Evolutionary conservation across 35 echinoderm and acorn worm species (phyloP), one percentile per base, ranked within the genome.

Genomic region (Apostichopus californicus): DNA sequence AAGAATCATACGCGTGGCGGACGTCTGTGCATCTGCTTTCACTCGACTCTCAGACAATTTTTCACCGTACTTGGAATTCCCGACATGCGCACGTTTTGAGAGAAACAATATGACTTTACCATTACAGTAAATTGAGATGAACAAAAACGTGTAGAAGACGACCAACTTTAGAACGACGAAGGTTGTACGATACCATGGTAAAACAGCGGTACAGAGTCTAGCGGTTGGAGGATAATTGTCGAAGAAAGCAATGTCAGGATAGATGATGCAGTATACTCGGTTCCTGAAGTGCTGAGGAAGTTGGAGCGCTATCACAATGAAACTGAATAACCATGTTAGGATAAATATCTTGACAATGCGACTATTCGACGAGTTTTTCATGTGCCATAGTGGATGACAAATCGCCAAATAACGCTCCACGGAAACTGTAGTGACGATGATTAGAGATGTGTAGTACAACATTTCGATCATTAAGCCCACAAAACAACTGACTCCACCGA

Each of bases 301-400:
- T 23, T 86, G 57, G n/a, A 86, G 21, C n/a, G 5, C 5, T 17
- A n/a, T 55, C 18, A 86, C 55, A 64, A 10, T 5, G 25, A 86
- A 18, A 25, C 83, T 86, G 56, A 86, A 86, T 64, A 86, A 9
- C 83, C 83, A 86, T 11, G 26, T 56, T 13, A 86, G n/a, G 53
- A 57, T 23, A 14, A 64, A 86, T 17, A 56, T 14, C 5, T 21
- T 64, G 83, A 86, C 56, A 28, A 86, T 64, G 8, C 83, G 54
- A 5, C 53, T 8, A 8, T 25, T 86, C 4, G 34, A 57, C 14
- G 83, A 60, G 18, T 0, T 7, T 64, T 86, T 86, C 55, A 86
- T 57, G 55, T 86, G 83, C 5, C 8, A 5, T 6, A 86, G 83
- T 64, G 83, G 83, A 15, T 86, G 83, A 24, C 83, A 86, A 23